Base-by-base conservation (phyloP, 2,797 vertebrate genomes). In the Oryzias dopingdopingensis region DNA sequence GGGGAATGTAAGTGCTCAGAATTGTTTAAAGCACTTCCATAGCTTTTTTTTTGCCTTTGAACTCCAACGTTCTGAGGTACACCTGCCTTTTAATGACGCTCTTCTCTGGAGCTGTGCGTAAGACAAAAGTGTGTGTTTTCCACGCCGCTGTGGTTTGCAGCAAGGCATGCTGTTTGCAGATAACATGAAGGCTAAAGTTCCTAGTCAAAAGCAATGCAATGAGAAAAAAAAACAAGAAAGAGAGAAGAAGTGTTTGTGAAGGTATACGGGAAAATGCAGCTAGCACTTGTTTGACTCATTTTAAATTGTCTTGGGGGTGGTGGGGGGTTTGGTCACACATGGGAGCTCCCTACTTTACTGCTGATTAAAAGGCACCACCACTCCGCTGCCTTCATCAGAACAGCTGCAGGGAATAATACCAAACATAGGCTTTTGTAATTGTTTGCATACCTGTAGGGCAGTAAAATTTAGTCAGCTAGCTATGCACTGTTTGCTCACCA, bases 331-430 rank as follows among this genome's bases (percentile, higher is more conserved):
- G 70, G 86, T 87, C 83, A 84, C 82, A 89, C 83, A 77, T 81
- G 80, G 80, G 72, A 82, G 86, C 76, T 61, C 81, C 77, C 76
- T 61, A 74, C 52, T 42, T 80, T 53, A 54, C 64, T 45, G 53
- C 76, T 88, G 86, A 91, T 90, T 90, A 87, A 87, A 88, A 89
- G 67, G 78, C 88, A 75, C 52, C 62, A 59, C 65, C 61, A 64
- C 52, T 72, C 74, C 63, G 53, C 67, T 79, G 72, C 74, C 83
- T 65, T 69, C 64, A 84, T 77, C 76, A 70, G 42, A 71, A 66
- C 24, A 56, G 63, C 82, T 77, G 70, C 78, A 79, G 78, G 83
- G 71, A 66, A 65, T 68, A 56, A 60, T 49, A 70, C 62, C 79
- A 87, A 87, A 86, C 77, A 77, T 46, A 67, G 59, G 62, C 67